Evolutionary conservation across 2,113 vertebrate species (phyloP).

Genomic region (Embiotoca jacksoni): DNA sequence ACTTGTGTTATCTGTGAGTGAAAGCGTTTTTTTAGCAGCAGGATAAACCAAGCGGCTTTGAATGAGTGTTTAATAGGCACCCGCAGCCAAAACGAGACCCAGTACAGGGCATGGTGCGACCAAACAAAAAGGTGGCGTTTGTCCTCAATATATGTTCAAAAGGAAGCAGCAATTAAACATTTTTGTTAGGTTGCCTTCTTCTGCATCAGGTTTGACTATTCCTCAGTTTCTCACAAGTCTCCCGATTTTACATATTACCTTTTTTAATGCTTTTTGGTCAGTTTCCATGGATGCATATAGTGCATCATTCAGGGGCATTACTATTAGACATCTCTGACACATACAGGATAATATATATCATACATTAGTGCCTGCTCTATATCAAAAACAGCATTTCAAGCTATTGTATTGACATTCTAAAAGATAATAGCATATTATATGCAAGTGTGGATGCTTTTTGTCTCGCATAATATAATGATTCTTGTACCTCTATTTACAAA

Average conservation of each 20-base stretch:
- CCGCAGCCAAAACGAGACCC: background rate
- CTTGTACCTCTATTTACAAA: background rate
- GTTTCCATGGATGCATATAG: background rate
- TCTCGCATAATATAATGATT: background rate
- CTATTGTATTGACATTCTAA: too few relatives aligned
- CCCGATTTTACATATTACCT: too few relatives aligned
- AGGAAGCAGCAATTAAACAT: too few relatives aligned
- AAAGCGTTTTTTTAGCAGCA: constrained; percentile 8
- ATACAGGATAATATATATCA: background rate
- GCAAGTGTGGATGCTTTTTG: background rate
- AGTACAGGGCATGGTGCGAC: background rate
- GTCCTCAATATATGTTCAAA: too few relatives aligned
- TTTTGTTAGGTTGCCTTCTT: too few relatives aligned
- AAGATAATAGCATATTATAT: background rate
- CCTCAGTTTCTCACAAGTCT: too few relatives aligned
- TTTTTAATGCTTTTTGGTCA: background rate
- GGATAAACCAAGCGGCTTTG: background rate
- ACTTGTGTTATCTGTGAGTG: background rate
- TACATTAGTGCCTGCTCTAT: too few relatives aligned
- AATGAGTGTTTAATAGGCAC: background rate
- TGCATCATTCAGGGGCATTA: background rate
- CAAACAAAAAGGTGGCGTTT: background rate
- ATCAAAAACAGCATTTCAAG: too few relatives aligned
- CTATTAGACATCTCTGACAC: background rate
- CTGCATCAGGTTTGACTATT: too few relatives aligned